A percentile compares a stretch with the other conserved stretches of the same genome.
Conservation (phyloP, 2,888 invertebrate genomes). For the Drosophila formosana region DNA sequence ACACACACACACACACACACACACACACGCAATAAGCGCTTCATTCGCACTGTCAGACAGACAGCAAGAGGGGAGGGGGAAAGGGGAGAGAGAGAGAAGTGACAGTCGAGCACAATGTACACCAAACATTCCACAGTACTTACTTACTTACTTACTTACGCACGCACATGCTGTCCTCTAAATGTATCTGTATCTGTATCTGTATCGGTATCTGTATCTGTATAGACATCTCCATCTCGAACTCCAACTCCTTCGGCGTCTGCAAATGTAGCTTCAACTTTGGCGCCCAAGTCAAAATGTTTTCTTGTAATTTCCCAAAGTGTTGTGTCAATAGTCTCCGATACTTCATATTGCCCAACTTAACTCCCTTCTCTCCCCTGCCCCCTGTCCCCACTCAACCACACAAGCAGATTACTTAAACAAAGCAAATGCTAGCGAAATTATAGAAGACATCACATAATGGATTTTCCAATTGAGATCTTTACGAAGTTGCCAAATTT, state of each 20-base stretch:
- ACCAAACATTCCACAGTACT: conserved; percentile 21
- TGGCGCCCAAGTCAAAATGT: conserved; percentile 62
- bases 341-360: conserved; percentile 24
- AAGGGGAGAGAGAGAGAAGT: conserved; percentile 10
- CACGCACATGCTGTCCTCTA: conserved; percentile 20
- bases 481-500: background rate
- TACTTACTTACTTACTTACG: conserved; percentile 14
- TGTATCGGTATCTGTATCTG: conserved; percentile 15
- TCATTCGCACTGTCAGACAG: conserved; percentile 18
- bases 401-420: conserved; percentile 13
- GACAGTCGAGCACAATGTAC: conserved; percentile 37
- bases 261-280: conserved; percentile 36
- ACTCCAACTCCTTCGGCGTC: conserved; percentile 2
- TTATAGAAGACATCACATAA: conserved; percentile 5
- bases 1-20: conserved; percentile 41
- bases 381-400: background rate
- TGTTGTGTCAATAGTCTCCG: conserved; percentile 76
- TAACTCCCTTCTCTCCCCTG: background rate
- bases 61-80: conserved; percentile 10
- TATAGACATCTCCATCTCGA: conserved; percentile 7
- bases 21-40: conserved; percentile 31
- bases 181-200: conserved; percentile 26
- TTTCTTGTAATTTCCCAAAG: conserved; percentile 80
- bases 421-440: background rate
- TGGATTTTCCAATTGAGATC: background rate